Conservation (phyloP, 2,888 invertebrate species). For the Drosophila testacea region DNA sequence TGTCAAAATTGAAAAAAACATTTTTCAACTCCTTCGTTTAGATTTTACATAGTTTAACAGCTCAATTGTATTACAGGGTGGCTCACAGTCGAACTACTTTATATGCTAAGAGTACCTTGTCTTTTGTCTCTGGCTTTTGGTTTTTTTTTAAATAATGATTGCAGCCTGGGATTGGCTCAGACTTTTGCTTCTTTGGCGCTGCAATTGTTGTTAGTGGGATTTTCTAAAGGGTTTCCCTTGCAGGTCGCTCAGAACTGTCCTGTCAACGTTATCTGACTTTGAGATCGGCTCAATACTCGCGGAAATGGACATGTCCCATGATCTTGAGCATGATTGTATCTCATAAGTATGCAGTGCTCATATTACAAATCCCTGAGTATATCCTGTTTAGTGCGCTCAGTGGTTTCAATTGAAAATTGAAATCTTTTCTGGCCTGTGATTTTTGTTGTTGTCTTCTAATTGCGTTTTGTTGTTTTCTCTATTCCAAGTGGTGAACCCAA, state of each 20-base stretch:
- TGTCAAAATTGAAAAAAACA: no score
- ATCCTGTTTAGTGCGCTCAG: slow-evolving; percentile 53
- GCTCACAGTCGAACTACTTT: neutral
- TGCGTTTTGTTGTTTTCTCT: slow-evolving; percentile 54
- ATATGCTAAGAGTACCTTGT: neutral
- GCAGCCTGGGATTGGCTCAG: neutral
- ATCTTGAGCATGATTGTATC: slow-evolving; percentile 44
- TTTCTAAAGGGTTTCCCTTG: slow-evolving; percentile 36
- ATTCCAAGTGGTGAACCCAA: slow-evolving; percentile 40
- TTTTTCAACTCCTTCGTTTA: no score
- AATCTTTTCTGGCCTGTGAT: slow-evolving; percentile 43
- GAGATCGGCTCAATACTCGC: slow-evolving; percentile 36
- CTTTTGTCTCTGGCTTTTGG: slow-evolving; percentile 3
- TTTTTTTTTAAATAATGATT: slow-evolving; percentile 12
- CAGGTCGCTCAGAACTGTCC: slow-evolving; percentile 38
- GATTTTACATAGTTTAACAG: neutral
- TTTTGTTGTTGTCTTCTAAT: slow-evolving; percentile 57
- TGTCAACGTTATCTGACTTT: slow-evolving; percentile 36
- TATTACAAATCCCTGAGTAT: slow-evolving; percentile 69
- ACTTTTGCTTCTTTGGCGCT: neutral
- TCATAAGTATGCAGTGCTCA: slow-evolving; percentile 79
- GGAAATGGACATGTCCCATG: slow-evolving; percentile 39
- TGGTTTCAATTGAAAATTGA: slow-evolving; percentile 53
- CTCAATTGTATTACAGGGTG: slow-evolving; percentile 3
- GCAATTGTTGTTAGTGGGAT: slow-evolving; percentile 24